phyloP scores from a whole-genome alignment of 2,113 vertebrate genomes.

The Pyrgilauda ruficollis region DNA sequence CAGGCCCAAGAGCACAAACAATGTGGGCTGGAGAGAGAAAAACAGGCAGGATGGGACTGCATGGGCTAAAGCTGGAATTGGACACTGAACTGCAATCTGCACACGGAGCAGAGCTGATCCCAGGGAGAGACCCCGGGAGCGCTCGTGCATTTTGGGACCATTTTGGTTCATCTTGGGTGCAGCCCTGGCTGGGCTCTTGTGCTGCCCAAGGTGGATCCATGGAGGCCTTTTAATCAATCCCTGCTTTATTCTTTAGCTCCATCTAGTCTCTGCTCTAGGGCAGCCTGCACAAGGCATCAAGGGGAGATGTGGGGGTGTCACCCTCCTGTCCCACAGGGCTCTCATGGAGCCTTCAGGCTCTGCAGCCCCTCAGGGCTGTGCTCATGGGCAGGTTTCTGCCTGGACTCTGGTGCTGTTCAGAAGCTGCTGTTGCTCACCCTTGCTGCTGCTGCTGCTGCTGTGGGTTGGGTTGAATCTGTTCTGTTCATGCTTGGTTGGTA shows the following conservation, averaged over 20 bases:
- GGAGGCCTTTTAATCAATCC: neutral
- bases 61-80: neutral
- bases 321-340: neutral
- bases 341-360: neutral
- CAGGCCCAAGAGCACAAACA: neutral
- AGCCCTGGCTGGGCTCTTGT: neutral
- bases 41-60: too few species aligned
- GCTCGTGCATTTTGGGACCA: neutral
- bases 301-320: neutral
- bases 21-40: neutral
- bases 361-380: neutral
- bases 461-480: neutral
- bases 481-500: neutral
- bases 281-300: neutral
- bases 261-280: neutral
- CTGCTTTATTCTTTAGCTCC: neutral
- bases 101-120: neutral
- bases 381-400: neutral
- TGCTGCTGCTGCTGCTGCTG: neutral
- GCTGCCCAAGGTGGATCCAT: neutral
- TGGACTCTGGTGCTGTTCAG: neutral
- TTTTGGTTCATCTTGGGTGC: neutral
- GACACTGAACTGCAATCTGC: neutral
- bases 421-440: neutral
- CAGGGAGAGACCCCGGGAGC: neutral